Conservation (phyloP, 1,140 invertebrate species). For the Globodera rostochiensis region DNA sequence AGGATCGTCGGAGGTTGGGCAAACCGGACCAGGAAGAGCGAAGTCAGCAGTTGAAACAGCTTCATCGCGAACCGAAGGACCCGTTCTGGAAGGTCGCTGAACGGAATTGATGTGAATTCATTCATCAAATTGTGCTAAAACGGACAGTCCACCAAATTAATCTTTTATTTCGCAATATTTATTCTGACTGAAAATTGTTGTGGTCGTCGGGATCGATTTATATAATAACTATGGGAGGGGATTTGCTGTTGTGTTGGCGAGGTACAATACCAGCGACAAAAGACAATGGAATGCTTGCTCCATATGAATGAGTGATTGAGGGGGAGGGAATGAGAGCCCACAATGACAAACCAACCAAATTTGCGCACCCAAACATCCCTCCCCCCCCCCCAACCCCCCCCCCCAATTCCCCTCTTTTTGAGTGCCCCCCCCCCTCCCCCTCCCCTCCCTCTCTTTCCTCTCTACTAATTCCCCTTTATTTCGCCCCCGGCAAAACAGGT, state of each 20-base stretch:
- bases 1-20: background rate
- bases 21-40: constrained; percentile 30
- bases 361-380: too few relatives aligned
- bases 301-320: too few relatives aligned
- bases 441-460: too few relatives aligned
- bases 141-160: background rate
- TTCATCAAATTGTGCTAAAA: background rate
- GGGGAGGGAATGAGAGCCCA: too few relatives aligned
- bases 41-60: constrained; percentile 36
- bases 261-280: background rate
- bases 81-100: background rate
- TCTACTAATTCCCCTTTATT: too few relatives aligned
- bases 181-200: background rate
- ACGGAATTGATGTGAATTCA: background rate
- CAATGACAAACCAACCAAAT: too few relatives aligned
- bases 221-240: background rate
- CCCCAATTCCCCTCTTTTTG: too few relatives aligned
- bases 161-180: background rate
- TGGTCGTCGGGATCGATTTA: background rate
- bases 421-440: too few relatives aligned
- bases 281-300: too few relatives aligned
- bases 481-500: too few relatives aligned
- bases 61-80: constrained; percentile 26
- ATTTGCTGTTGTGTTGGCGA: background rate
- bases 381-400: too few relatives aligned